Conservation (phyloP, 2,888 invertebrate species). For the Aleiodes alternator region DNA sequence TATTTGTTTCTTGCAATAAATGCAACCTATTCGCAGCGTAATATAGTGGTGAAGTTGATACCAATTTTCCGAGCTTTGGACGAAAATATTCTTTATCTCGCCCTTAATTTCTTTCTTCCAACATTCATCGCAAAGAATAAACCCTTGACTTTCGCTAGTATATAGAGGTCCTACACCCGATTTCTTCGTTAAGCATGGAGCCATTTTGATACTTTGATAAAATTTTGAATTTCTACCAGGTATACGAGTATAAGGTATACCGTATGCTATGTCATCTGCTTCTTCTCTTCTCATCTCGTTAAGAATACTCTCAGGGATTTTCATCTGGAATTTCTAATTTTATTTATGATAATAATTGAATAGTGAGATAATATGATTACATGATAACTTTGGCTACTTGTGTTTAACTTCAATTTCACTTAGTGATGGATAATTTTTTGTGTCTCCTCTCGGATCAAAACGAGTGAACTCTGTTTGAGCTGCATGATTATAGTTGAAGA, state of each 20-base stretch:
- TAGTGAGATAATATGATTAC: neutral
- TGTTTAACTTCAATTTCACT: neutral
- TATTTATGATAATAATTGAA: too few species aligned
- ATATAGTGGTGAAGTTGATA: too few species aligned
- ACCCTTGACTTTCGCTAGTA: neutral
- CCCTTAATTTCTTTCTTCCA: too few species aligned
- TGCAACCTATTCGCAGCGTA: neutral
- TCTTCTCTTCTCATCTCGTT: conserved; percentile 6
- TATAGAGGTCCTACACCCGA: too few species aligned
- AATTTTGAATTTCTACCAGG: conserved; percentile 26
- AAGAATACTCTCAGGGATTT: neutral
- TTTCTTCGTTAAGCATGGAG: neutral
- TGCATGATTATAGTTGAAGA: too few species aligned
- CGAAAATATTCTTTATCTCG: too few species aligned
- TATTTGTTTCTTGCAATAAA: neutral
- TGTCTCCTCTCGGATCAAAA: too few species aligned
- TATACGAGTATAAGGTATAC: conserved; percentile 23
- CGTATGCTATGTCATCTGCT: conserved; percentile 4
- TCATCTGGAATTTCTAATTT: neutral
- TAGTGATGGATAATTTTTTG: neutral
- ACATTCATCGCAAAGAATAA: neutral
- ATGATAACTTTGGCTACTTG: neutral
- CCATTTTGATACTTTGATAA: neutral
- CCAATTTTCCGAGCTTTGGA: too few species aligned
- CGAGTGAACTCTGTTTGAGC: too few species aligned